Percentiles rank a stretch among this genome's conserved stretches.
phyloP scores from a whole-genome alignment of 2,888 invertebrate genomes.

The Melipona bicolor region DNA sequence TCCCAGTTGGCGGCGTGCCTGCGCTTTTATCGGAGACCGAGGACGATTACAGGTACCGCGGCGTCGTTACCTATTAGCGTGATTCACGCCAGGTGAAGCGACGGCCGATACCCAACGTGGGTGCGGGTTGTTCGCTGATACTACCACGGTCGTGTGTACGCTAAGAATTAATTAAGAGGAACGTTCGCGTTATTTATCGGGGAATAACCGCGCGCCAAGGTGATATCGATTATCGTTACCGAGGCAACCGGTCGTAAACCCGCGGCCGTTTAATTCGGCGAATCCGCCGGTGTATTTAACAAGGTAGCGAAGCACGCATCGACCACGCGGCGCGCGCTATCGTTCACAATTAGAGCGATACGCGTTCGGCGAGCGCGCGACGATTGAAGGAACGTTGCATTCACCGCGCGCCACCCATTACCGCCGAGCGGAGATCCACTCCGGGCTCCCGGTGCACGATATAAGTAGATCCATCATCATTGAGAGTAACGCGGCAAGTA shows the following conservation, averaged over 20 bases:
- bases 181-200: slow-evolving; percentile 38
- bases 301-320: slow-evolving; percentile 21
- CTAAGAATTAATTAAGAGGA: slow-evolving; percentile 46
- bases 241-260: not conserved
- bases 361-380: slow-evolving; percentile 25
- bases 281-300: slow-evolving; percentile 40
- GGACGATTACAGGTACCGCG: slow-evolving; percentile 43
- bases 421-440: slow-evolving; percentile 46
- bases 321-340: slow-evolving; percentile 23
- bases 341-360: slow-evolving; percentile 57
- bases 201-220: slow-evolving; percentile 12
- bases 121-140: slow-evolving; percentile 15
- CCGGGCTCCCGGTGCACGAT: slow-evolving; percentile 42
- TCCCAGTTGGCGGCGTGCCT: slow-evolving; percentile 24
- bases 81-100: slow-evolving; percentile 13
- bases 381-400: slow-evolving; percentile 46
- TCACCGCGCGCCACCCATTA: slow-evolving; percentile 52
- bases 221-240: slow-evolving; percentile 49
- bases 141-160: not conserved
- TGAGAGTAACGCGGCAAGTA: slow-evolving; percentile 47
- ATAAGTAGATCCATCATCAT: slow-evolving; percentile 68
- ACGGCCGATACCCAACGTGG: not conserved
- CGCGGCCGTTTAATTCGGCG: slow-evolving; percentile 25
- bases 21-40: slow-evolving; percentile 34
- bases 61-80: slow-evolving; percentile 35